phyloP scores from a whole-genome alignment of 2,888 invertebrate genomes.

The Nomada fabriciana region DNA sequence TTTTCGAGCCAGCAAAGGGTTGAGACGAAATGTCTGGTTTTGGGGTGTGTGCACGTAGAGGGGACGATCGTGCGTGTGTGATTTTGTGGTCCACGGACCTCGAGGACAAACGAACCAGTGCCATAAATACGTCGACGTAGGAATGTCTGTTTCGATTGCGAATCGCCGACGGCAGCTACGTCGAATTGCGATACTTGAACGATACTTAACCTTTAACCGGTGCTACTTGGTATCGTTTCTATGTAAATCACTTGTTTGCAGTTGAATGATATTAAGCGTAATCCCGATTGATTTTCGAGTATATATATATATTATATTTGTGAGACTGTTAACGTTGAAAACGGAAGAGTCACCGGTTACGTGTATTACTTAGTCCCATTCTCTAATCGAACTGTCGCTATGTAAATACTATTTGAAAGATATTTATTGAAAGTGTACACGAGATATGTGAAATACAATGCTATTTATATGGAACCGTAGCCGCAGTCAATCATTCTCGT shows the following conservation, averaged over 20 bases:
- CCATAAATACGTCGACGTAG: slow-evolving; percentile 63
- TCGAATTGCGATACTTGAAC: slow-evolving; percentile 31
- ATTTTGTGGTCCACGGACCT: slow-evolving; percentile 63
- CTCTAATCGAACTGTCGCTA: slow-evolving; percentile 69
- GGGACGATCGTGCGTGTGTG: slow-evolving; percentile 53
- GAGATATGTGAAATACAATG: slow-evolving; percentile 80
- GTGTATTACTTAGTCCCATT: slow-evolving; percentile 47
- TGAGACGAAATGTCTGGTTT: not conserved
- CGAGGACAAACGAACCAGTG: slow-evolving; percentile 65
- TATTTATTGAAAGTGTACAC: slow-evolving; percentile 84
- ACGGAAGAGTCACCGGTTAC: slow-evolving; percentile 51
- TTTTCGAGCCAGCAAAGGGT: not conserved
- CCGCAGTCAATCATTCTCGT: slow-evolving; percentile 51
- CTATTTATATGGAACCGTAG: slow-evolving; percentile 81
- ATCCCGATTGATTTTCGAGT: not conserved
- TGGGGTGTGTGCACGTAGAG: slow-evolving; percentile 54
- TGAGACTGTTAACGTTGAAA: not conserved
- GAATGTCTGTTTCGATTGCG: slow-evolving; percentile 42
- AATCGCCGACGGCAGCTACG: slow-evolving; percentile 56
- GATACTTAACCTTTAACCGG: slow-evolving; percentile 47
- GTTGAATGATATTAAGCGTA: too few species aligned
- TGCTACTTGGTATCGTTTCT: slow-evolving; percentile 17
- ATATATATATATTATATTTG: not conserved
- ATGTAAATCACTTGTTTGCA: not conserved
- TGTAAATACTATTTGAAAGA: slow-evolving; percentile 79